phyloP scores from a whole-genome alignment of 2,888 invertebrate species.

The Ormia ochracea region DNA sequence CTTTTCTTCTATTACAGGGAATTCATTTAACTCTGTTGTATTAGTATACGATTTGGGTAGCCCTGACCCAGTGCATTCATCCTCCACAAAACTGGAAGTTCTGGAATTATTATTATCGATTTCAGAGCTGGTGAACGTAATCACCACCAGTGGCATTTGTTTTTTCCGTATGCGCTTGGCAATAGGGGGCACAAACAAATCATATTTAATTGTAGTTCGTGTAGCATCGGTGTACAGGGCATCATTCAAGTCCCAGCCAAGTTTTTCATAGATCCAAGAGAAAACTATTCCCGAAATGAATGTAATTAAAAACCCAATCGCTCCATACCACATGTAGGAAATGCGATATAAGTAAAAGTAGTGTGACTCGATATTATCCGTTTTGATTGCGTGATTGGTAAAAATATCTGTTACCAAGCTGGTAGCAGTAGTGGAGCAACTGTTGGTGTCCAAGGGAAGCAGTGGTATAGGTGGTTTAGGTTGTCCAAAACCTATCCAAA shows the following conservation, averaged over 20 bases:
- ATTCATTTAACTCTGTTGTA: slow-evolving; percentile 46
- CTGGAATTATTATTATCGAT: slow-evolving; percentile 60
- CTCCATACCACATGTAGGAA: slow-evolving; percentile 85
- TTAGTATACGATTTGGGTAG: slow-evolving; percentile 38
- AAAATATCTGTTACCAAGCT: slow-evolving; percentile 65
- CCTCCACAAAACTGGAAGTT: slow-evolving; percentile 59
- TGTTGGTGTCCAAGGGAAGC: slow-evolving; percentile 80
- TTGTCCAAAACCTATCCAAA: slow-evolving; percentile 91
- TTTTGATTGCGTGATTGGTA: neutral
- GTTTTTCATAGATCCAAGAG: slow-evolving; percentile 76
- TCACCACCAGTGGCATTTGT: slow-evolving; percentile 72
- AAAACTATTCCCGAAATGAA: slow-evolving; percentile 78
- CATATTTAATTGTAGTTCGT: slow-evolving; percentile 77
- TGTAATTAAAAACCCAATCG: slow-evolving; percentile 78
- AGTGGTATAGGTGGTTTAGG: slow-evolving; percentile 81
- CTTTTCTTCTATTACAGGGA: neutral
- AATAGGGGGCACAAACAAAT: slow-evolving; percentile 80
- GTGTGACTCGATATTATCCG: slow-evolving; percentile 49
- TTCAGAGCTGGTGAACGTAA: slow-evolving; percentile 70
- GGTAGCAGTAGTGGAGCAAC: slow-evolving; percentile 76
- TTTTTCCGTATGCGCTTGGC: slow-evolving; percentile 76
- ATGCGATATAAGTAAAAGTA: slow-evolving; percentile 77
- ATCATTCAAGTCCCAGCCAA: slow-evolving; percentile 72
- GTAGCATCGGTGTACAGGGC: slow-evolving; percentile 70
- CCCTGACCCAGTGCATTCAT: slow-evolving; percentile 15